Conservation (phyloP, 2,797 vertebrate species). For the Tokudaia tokunoshimensis region DNA sequence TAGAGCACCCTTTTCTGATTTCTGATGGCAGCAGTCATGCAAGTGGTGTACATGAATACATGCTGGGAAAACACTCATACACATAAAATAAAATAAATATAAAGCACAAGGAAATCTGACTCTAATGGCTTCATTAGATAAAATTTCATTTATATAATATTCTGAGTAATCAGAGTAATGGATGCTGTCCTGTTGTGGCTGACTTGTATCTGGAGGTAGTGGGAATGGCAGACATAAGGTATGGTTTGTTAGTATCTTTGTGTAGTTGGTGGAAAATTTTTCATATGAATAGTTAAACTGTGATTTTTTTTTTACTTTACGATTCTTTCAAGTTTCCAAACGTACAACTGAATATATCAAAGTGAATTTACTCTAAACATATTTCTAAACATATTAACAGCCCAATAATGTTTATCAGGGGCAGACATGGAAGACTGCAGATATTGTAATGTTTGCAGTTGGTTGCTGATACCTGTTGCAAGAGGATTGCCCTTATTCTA, state of each 20-base stretch:
- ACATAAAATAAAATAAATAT: background rate
- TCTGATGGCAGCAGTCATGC: background rate
- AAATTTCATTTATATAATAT: background rate
- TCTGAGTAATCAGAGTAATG: background rate
- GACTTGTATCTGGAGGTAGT: rapidly evolving
- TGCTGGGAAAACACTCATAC: background rate
- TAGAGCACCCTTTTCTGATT: background rate
- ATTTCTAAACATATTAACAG: background rate
- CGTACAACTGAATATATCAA: background rate
- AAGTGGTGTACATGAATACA: rapidly evolving
- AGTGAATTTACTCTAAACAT: background rate
- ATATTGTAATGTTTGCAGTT: background rate
- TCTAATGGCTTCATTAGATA: background rate
- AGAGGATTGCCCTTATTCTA: background rate
- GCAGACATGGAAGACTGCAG: background rate
- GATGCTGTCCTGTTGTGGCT: background rate
- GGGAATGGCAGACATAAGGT: background rate
- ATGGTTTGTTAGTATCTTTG: background rate
- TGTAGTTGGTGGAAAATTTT: background rate
- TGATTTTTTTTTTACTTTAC: too few species aligned
- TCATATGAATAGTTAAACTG: background rate
- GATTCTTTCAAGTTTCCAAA: background rate
- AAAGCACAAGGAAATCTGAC: background rate
- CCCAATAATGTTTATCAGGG: background rate
- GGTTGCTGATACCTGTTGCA: background rate